Base-by-base conservation (phyloP, 1,140 invertebrate species). In the Marisa cornuarietis region DNA sequence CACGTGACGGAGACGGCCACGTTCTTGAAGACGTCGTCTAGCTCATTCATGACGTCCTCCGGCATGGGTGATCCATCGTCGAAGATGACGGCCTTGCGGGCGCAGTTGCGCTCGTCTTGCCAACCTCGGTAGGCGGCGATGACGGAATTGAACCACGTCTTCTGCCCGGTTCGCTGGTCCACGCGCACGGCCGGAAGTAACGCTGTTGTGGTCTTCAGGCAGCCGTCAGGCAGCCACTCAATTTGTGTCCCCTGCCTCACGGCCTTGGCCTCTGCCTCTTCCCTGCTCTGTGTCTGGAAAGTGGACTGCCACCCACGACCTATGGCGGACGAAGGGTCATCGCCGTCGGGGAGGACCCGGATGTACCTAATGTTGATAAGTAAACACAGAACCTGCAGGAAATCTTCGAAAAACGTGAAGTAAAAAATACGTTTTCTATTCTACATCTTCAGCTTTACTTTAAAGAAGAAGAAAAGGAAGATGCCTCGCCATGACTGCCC, bases 81-180 rank as follows among this genome's bases (percentile, higher is more conserved):
- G 77, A 85, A 88, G 24, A 82, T 85, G 3, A 89, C 83, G 13
- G 88, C 85, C 66, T 81, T 85, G 74, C 85, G 81, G 11, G 85
- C 79, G 61, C 82, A 83, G 80, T 89, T 89, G 65, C 88, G 71
- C 20, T 63, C 71, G 71, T 89, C 87, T 51, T 81, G 78, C 87
- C 87, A 89, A 0, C 87, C 87, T 4, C 13, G 65, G 73, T 87
- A 89, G 18, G 84, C 87, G 24, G 87, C 86, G n/a, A 88, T 86
- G n/a, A 89, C 82, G 1, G 88, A 88, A 71, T 89, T 89, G 77
- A 88, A 88, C 87, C 87, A 89, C 20, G 83, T 87, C 78, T 83
- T 83, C 71, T 83, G 85, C 14, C 86, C 87, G 22, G 84, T 88
- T 42, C 86, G 79, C 0, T 69, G 31, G 52, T 89, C 86, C 24